phyloP scores from a whole-genome alignment of 1,140 invertebrate species.

The Megathymus violae region DNA sequence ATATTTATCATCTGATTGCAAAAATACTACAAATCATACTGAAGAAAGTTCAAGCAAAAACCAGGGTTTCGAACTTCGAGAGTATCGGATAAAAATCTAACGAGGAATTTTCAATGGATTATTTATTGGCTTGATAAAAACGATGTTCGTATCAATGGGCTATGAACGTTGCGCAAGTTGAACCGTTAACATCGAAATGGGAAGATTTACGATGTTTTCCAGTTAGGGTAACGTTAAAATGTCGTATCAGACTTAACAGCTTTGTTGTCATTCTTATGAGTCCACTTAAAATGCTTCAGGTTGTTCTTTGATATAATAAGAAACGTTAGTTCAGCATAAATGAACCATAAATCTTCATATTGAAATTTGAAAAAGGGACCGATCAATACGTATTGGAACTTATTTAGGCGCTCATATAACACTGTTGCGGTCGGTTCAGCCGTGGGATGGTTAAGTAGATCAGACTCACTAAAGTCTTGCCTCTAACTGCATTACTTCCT shows the following conservation, averaged over 20 bases:
- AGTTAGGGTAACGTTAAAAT: slow-evolving; percentile 6
- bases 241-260: slow-evolving; percentile 6
- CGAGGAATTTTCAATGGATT: not conserved
- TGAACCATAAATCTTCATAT: too few relatives aligned
- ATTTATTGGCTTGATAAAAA: slow-evolving; percentile 20
- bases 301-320: too few relatives aligned
- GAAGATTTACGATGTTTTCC: slow-evolving; percentile 23
- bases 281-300: not conserved
- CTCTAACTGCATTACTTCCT: too few relatives aligned
- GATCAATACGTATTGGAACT: too few relatives aligned
- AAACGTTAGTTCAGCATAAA: too few relatives aligned
- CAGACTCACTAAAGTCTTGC: too few relatives aligned
- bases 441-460: too few relatives aligned
- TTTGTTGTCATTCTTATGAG: not conserved
- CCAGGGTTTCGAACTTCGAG: not conserved
- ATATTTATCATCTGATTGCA: not conserved
- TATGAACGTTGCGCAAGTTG: slow-evolving; percentile 14
- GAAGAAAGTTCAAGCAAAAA: not conserved
- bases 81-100: slow-evolving; percentile 9
- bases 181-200: slow-evolving; percentile 19
- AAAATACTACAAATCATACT: slow-evolving; percentile 12
- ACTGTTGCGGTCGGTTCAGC: too few relatives aligned
- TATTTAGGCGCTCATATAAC: too few relatives aligned
- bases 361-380: too few relatives aligned
- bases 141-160: slow-evolving; percentile 21